Base-by-base conservation (phyloP, 2,888 invertebrate species). In the Exephanes ischioxanthus region DNA sequence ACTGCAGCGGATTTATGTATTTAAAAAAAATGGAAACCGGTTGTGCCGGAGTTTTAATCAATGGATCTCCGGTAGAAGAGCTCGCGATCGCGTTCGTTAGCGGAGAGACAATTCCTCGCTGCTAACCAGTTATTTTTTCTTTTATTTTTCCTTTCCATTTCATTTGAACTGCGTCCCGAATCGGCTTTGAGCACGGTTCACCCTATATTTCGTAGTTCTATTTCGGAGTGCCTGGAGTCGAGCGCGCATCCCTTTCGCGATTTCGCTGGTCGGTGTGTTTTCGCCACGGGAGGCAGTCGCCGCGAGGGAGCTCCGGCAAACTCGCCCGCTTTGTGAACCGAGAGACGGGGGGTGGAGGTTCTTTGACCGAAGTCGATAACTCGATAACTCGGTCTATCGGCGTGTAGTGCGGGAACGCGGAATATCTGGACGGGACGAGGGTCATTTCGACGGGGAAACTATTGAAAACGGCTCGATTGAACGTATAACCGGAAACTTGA, bases 341-440 rank as follows among this genome's bases (percentile, higher is more conserved):
- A 19, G 22, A 22, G 53, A 37, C 16, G 30, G 55, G 79, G 71
- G 75, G 48, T 82, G 70, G 33, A 48, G 70, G 67, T 76, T 79
- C 75, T 85, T 67, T 53, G 79, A 82, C 67, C 78, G 80, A 85
- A 82, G 82, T 79, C 82, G 85, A 85, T 82, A 85, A 85, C 85
- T 85, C 85, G 85, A 85, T 82, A 85, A 79, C 82, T 85, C 85
- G 67, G 75, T 79, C 67, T 67, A 67, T 68, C 68, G 41, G 45
- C 48, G 19, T 67, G 33, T 48, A 68, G 33, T 68, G 22, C 22
- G 14, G 45, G 41, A 68, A 33, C 22, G 61, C 30, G 26, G 30
- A 63, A 33, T 63, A 63, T 63, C 61, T 45, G 45, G 61, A 16
- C 61, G 61, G 26, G 26, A 16, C 30, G 30, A 63, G 26, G 61